These are phyloP conservation scores for Sylvietta virens DNA, from an alignment of 2,113 vertebrate genomes.

Conservation along the genomic window DNA sequence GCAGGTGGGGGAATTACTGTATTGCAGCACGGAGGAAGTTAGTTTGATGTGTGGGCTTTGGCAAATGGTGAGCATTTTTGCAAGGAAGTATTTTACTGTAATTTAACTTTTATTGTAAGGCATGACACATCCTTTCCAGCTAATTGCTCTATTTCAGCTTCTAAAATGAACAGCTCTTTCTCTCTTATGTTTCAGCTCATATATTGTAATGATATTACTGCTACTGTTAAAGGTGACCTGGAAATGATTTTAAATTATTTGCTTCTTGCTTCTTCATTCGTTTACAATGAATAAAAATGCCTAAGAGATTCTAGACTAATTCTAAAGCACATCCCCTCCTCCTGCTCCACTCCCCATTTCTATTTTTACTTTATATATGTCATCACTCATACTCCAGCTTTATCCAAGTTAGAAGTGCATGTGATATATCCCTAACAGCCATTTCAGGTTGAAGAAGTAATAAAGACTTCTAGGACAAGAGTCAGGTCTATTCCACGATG, in stretches of 20 bases:
- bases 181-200: slow-evolving; percentile 22
- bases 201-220: slow-evolving; percentile 23
- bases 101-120: slow-evolving; percentile 37
- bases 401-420: neutral
- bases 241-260: neutral
- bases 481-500: neutral
- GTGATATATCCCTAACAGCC: neutral
- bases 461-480: neutral
- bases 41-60: slow-evolving; percentile 4
- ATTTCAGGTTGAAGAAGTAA: neutral
- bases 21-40: neutral
- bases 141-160: slow-evolving; percentile 51
- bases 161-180: slow-evolving; percentile 33
- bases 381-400: neutral
- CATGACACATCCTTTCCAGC: slow-evolving; percentile 25
- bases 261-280: neutral
- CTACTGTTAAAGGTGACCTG: slow-evolving; percentile 39
- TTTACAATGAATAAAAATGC: neutral
- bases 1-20: neutral
- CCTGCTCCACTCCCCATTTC: accelerated
- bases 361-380: neutral
- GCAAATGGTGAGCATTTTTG: neutral
- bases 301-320: neutral
- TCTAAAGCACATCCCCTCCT: neutral
- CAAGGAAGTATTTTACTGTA: neutral